Conservation (phyloP, 2,113 vertebrate species). For the Nannobrachium achirus region DNA sequence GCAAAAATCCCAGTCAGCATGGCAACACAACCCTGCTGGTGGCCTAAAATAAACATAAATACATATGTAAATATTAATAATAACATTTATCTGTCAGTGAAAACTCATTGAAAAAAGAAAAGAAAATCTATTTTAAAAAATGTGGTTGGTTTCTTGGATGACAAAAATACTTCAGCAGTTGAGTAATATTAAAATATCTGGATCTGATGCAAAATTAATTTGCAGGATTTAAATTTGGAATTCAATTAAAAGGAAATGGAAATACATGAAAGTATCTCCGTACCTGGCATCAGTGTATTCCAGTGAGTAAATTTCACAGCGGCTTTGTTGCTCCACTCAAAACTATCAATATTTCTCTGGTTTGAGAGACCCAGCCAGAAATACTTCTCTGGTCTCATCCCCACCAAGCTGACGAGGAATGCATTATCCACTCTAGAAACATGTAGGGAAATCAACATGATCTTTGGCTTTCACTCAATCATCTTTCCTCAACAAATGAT, state of each 20-base stretch:
- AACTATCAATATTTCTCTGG: slow-evolving; percentile 77
- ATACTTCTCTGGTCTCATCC: slow-evolving; percentile 85
- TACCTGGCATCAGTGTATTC: slow-evolving; percentile 78
- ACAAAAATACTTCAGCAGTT: no score
- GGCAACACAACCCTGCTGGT: slow-evolving; percentile 86
- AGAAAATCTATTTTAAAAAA: no score
- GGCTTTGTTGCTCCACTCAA: slow-evolving; percentile 83
- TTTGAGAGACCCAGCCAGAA: slow-evolving; percentile 95
- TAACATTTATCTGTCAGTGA: no score
- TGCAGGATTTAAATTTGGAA: no score
- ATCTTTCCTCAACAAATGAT: no score
- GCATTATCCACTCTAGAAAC: slow-evolving; percentile 89
- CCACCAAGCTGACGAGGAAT: slow-evolving; percentile 90
- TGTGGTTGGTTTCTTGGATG: no score
- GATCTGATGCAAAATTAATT: no score
- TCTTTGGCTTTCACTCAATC: no score
- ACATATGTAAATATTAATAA: no score
- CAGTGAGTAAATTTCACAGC: slow-evolving; percentile 89
- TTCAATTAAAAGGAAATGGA: no score
- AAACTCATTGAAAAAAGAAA: no score
- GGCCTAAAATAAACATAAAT: slow-evolving; percentile 31
- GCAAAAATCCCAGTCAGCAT: slow-evolving; percentile 89
- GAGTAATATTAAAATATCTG: no score
- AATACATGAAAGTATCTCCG: background rate
- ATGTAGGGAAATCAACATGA: background rate